phyloP scores from a whole-genome alignment of 2,113 vertebrate species.

The Ceratotherium simum region DNA sequence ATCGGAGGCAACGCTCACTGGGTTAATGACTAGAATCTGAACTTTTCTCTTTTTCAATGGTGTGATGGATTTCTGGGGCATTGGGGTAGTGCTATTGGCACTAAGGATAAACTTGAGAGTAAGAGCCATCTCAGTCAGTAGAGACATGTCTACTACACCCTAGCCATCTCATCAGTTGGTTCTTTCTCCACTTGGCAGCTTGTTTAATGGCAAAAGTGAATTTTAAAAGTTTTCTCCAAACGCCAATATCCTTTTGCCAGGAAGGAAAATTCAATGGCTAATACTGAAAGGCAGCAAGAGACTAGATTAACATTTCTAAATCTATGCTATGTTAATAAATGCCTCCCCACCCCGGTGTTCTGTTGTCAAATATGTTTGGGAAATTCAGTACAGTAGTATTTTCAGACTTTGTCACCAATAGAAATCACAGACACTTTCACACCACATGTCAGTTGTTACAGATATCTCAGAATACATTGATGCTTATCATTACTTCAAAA shows the following conservation, averaged over 20 bases:
- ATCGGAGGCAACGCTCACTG: background rate
- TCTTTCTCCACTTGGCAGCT: background rate
- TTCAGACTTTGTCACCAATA: background rate
- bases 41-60: background rate
- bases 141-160: background rate
- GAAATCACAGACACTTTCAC: background rate
- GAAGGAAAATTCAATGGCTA: constrained; percentile 31
- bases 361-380: background rate
- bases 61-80: background rate
- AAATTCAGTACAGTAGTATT: constrained; percentile 20
- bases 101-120: background rate
- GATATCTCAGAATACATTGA: constrained; percentile 4
- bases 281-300: background rate
- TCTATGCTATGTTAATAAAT: constrained; percentile 7
- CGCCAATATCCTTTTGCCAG: constrained; percentile 4
- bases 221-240: constrained; percentile 22
- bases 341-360: background rate
- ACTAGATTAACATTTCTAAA: constrained; percentile 52
- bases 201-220: constrained; percentile 49
- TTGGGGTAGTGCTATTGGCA: background rate
- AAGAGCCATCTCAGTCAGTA: background rate
- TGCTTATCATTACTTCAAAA: background rate
- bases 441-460: background rate
- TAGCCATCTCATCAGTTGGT: background rate
- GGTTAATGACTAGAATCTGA: background rate